Evolutionary conservation across 2,888 invertebrate genomes (phyloP).

Genomic region (Chydorus sphaericus): DNA sequence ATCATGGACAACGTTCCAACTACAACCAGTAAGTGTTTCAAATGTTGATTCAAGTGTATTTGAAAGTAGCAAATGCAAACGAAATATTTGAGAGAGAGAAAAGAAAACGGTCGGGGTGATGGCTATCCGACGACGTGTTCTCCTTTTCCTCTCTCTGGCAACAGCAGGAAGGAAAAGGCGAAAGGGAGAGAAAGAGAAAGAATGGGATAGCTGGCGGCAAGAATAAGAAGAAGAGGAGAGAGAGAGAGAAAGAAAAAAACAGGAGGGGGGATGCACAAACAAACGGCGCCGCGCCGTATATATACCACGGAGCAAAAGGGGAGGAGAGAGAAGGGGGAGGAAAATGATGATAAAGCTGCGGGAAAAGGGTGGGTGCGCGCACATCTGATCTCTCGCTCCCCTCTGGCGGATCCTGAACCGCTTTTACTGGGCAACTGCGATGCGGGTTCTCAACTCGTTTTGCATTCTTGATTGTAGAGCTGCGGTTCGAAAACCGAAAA

Average conservation of each 20-base stretch:
- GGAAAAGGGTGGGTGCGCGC: not conserved
- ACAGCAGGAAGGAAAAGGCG: not conserved
- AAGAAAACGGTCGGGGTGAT: too few species aligned
- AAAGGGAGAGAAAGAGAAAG: not conserved
- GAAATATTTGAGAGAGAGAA: too few species aligned
- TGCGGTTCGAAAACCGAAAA: not conserved
- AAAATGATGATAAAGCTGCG: not conserved
- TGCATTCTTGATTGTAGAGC: too few species aligned
- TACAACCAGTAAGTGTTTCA: too few species aligned
- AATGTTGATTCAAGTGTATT: too few species aligned
- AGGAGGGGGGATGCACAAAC: not conserved
- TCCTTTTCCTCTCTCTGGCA: slow-evolving; percentile 4
- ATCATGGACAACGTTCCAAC: too few species aligned
- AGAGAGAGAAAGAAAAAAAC: not conserved
- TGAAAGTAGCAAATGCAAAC: too few species aligned
- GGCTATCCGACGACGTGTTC: too few species aligned
- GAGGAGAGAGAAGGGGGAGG: not conserved
- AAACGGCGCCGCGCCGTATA: not conserved
- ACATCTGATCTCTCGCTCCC: not conserved
- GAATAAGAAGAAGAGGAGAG: not conserved
- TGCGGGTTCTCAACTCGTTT: too few species aligned
- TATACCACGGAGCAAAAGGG: not conserved
- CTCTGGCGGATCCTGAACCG: not conserved
- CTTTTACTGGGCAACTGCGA: not conserved
- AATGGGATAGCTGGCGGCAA: slow-evolving; percentile 3